Base-by-base conservation (phyloP, 2,797 vertebrate genomes). In the Gambelia wislizenii region DNA sequence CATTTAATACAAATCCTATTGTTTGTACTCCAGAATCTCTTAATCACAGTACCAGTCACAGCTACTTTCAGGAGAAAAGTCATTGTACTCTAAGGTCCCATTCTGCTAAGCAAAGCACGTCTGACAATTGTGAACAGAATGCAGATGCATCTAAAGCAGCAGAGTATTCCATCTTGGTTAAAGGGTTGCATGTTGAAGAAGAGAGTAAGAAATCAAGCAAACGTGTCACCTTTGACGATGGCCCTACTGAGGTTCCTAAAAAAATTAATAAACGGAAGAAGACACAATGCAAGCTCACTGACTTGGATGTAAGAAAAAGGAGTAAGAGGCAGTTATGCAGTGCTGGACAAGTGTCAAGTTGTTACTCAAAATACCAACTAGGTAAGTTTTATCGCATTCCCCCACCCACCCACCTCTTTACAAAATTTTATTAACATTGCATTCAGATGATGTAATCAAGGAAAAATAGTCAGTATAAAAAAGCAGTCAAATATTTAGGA, bases 351-450 rank as follows among this genome's bases (percentile, higher is more conserved):
- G 97, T 96, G 95, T 89, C 96, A 96, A 96, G 95, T 93, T 96
- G 95, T 95, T 97, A 98, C 97, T 96, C 97, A 93, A 98, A 99
- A 97, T 98, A 97, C 96, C 98, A 98, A 91, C 95, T 99, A 91
- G 98, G 99, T 99, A 98, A 99, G 97, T 96, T 96, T 67, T 47
- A 39, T 74, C 56, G 85, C 88, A 86, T 86, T 93, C 95, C 92
- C 91, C 92, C 91, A 92, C 95, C 92, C 92, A 90, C 72, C 47
- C 87, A 83, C 95, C 94, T 75, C 93, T 95, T 96, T 93, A 94
- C 93, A 95, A 93, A 96, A 94, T 96, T 94, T 91, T 93, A 59
- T 89, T 97, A 93, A 92, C 94, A 84, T 90, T 95, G 72, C 93
- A 94, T 91, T 94, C 81, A 94, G 89, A 61, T 89, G 59, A 70